Evolutionary conservation across 2,113 vertebrate genomes (phyloP).

Genomic region (Brachirus orientalis): DNA sequence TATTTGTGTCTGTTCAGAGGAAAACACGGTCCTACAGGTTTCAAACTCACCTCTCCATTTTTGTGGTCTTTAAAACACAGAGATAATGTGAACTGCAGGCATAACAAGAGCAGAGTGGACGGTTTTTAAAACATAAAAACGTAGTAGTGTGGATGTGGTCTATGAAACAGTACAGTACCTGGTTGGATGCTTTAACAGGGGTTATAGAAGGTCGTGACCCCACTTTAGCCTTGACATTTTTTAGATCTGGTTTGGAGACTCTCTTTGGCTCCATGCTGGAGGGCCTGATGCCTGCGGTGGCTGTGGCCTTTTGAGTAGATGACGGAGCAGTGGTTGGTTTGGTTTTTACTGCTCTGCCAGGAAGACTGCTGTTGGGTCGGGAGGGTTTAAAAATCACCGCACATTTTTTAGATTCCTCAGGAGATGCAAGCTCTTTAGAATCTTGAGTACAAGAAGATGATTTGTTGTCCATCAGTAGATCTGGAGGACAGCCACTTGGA

Average conservation of each 20-base stretch:
- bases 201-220: slow-evolving; percentile 28
- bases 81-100: too few relatives aligned
- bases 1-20: too few relatives aligned
- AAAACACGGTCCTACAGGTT: too few relatives aligned
- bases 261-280: slow-evolving; percentile 29
- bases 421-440: neutral
- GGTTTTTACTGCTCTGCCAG: slow-evolving; percentile 18
- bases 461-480: neutral
- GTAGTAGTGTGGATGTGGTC: too few relatives aligned
- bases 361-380: neutral
- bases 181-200: slow-evolving; percentile 32
- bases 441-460: neutral
- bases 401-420: slow-evolving; percentile 1
- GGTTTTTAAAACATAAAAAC: too few relatives aligned
- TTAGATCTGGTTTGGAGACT: slow-evolving; percentile 54
- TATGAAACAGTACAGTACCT: slow-evolving; percentile 47
- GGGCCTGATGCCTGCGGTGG: slow-evolving; percentile 12
- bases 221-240: slow-evolving; percentile 61
- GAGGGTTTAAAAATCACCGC: neutral
- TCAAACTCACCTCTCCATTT: too few relatives aligned
- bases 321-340: slow-evolving; percentile 4
- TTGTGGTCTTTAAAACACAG: too few relatives aligned
- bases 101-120: too few relatives aligned
- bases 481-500: neutral
- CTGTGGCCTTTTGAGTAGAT: neutral